Evolutionary conservation across 2,797 vertebrate genomes (phyloP).

Genomic region (Distichodus sexfasciatus): DNA sequence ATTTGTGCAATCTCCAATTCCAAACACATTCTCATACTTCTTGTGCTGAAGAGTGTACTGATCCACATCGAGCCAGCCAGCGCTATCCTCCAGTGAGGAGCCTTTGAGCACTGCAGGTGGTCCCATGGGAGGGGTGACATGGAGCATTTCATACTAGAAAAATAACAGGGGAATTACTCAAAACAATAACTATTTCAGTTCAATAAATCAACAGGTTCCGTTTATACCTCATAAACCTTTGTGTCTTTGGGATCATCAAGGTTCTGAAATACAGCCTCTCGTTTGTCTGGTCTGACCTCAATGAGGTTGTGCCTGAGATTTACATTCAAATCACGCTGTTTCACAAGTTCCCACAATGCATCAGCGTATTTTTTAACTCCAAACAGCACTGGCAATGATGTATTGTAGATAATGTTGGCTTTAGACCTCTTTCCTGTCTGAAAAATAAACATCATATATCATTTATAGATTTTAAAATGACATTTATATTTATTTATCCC

Average conservation of each 20-base stretch:
- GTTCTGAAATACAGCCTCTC: conserved; percentile 93
- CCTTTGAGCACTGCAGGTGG: conserved; percentile 79
- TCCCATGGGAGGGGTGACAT: conserved; percentile 96
- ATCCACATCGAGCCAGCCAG: conserved; percentile 90
- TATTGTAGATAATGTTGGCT: conserved; percentile 91
- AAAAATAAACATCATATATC: not conserved
- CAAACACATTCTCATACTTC: conserved; percentile 90
- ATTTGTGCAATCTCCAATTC: conserved; percentile 95
- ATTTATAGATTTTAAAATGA: not conserved
- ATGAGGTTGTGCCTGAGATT: conserved; percentile 87
- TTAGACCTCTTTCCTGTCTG: conserved; percentile 87
- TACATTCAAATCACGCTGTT: conserved; percentile 77
- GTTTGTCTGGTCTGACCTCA: conserved; percentile 88
- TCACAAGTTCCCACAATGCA: conserved; percentile 83
- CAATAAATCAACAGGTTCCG: not conserved
- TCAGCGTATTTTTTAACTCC: conserved; percentile 93
- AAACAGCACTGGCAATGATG: conserved; percentile 87
- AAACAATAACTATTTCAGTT: not conserved
- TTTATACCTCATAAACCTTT: conserved; percentile 80
- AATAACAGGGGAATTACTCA: not conserved
- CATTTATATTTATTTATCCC: not conserved
- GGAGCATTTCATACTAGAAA: conserved; percentile 93
- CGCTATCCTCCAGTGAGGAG: conserved; percentile 77
- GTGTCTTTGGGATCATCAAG: conserved; percentile 87
- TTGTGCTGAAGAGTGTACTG: conserved; percentile 91